These are phyloP conservation scores for Zaprionus taronus DNA, from an alignment of 1,140 invertebrate genomes.

Conservation along the genomic window DNA sequence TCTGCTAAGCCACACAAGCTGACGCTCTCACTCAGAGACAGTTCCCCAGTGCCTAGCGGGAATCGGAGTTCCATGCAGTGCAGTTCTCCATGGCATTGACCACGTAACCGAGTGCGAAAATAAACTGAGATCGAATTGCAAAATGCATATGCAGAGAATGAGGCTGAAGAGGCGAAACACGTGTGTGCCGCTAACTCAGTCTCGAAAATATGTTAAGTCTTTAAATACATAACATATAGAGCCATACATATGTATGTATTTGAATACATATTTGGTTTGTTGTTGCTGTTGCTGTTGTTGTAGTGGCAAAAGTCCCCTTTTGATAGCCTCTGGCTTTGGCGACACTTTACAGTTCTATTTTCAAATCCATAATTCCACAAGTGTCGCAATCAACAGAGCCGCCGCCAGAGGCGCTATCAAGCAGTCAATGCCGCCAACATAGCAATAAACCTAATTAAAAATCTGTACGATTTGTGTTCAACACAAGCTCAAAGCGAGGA, in stretches of 20 bases:
- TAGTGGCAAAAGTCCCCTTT: slow-evolving; percentile 55
- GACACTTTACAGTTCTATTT: slow-evolving; percentile 67
- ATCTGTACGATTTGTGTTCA: slow-evolving; percentile 56
- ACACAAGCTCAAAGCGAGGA: not conserved
- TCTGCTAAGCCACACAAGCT: slow-evolving; percentile 41
- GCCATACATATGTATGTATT: not conserved
- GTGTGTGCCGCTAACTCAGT: slow-evolving; percentile 48
- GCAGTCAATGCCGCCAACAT: slow-evolving; percentile 75
- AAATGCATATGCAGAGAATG: slow-evolving; percentile 56
- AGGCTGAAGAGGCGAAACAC: slow-evolving; percentile 60
- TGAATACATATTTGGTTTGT: not conserved
- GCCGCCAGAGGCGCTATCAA: slow-evolving; percentile 60
- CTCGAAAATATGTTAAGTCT: not conserved
- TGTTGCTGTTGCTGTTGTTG: not conserved
- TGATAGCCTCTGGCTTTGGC: slow-evolving; percentile 71
- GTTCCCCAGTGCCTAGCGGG: not conserved
- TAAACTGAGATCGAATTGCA: slow-evolving; percentile 52
- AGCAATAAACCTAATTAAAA: slow-evolving; percentile 82
- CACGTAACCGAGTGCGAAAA: slow-evolving; percentile 82
- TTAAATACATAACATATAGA: not conserved
- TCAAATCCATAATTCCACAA: slow-evolving; percentile 46
- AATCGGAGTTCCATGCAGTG: slow-evolving; percentile 12
- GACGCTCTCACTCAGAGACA: slow-evolving; percentile 59
- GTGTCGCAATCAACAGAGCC: slow-evolving; percentile 65
- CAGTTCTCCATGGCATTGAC: slow-evolving; percentile 68